Base-by-base conservation (phyloP, 2,888 invertebrate genomes). In the Saturnia japonica region DNA sequence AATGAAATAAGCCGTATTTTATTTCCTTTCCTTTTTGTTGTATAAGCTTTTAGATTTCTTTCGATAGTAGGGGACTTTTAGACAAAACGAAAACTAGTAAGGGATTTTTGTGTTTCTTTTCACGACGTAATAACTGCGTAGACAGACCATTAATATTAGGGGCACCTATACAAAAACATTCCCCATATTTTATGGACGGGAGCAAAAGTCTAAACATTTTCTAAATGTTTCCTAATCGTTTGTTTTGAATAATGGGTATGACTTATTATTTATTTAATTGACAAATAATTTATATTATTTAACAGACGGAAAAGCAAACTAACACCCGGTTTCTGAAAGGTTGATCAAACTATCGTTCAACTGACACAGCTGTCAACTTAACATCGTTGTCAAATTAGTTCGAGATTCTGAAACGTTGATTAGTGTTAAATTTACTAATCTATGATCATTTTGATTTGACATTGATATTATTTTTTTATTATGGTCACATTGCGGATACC, bases 1-100 rank as follows among this genome's bases (percentile, higher is more conserved):
- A 90, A 93, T 88, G 90, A 90, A 93, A 94, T 93, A 91, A 91
- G 91, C 91, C 88, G 89, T 91, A 91, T 93, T 91, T 90, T 89
- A 87, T 91, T 92, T 88, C 92, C 82, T 85, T 89, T 85, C 84
- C 80, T 86, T 87, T 89, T 87, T 87, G 85, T 87, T 87, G 85
- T 86, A 88, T 87, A 78, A 81, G 81, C 85, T 83, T 87, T 84
- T 80, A 88, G 84, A 84, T 87, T 88, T 87, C 80, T 76, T 74
- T 76, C 78, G 79, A 78, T 78, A 74, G 76, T 67, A 70, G 78
- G 84, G 84, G 83, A 80, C 84, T 85, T 85, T 85, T 86, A 79
- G 76, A 83, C 81, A 84, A 86, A 85, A 60, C 1, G 12, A 60
- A 86, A 84, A 82, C 84, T 84, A 83, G 81, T 80, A 78, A 79